Evolutionary conservation across 2,797 vertebrate genomes (phyloP).

Genomic region (Acomys russatus): DNA sequence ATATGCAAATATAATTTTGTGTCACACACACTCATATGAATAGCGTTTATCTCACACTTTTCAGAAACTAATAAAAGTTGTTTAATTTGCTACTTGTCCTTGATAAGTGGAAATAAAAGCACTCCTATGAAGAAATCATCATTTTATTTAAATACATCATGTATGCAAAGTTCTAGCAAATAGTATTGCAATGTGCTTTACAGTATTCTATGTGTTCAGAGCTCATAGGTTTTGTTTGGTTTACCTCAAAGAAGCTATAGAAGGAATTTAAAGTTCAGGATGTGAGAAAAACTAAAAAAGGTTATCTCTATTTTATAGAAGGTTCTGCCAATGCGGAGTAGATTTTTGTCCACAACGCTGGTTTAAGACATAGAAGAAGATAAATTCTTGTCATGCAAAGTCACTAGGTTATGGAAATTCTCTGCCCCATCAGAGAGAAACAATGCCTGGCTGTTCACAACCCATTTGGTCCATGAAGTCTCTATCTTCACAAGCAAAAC

Average conservation of each 20-base stretch:
- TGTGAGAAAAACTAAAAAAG: background rate
- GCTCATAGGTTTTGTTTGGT: background rate
- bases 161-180: background rate
- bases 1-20: conserved; percentile 85
- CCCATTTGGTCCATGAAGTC: too few relatives aligned
- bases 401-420: background rate
- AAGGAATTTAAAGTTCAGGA: background rate
- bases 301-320: background rate
- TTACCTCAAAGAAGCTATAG: background rate
- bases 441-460: background rate
- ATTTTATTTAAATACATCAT: conserved; percentile 50
- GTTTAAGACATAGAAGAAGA: background rate
- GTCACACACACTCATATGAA: conserved; percentile 84
- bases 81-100: conserved; percentile 78
- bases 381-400: background rate
- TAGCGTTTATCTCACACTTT: conserved; percentile 83
- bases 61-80: conserved; percentile 78
- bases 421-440: background rate
- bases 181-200: background rate
- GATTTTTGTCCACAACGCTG: background rate
- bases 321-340: background rate
- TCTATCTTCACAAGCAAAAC: background rate
- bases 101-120: conserved; percentile 80
- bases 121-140: conserved; percentile 12
- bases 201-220: conserved; percentile 30